phyloP scores from a whole-genome alignment of 2,113 vertebrate species.

The Silurus glanis region DNA sequence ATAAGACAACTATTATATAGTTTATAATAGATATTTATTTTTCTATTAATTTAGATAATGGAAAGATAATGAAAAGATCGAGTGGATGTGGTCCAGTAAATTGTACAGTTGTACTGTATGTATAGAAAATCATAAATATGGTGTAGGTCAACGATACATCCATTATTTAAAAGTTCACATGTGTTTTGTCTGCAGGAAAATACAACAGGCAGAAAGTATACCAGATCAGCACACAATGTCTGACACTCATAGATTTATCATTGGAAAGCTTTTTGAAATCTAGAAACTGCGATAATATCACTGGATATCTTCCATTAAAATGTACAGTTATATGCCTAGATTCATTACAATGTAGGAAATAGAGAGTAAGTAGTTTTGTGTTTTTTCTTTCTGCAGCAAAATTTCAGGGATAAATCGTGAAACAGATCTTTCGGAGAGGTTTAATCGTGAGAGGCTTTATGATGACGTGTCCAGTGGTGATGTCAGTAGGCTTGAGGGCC shows the following conservation, averaged over 20 bases:
- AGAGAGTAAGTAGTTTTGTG: neutral
- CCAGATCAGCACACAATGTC: too few relatives aligned
- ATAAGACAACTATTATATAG: too few relatives aligned
- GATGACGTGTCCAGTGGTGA: constrained; percentile 83
- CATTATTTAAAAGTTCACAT: neutral
- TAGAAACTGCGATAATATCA: too few relatives aligned
- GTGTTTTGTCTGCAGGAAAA: too few relatives aligned
- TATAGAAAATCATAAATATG: neutral
- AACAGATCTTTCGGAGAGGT: constrained; percentile 57
- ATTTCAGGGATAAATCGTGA: constrained; percentile 57
- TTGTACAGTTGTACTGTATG: neutral
- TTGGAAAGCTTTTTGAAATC: too few relatives aligned
- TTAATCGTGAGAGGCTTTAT: constrained; percentile 73
- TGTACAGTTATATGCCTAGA: too few relatives aligned
- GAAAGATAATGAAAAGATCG: neutral
- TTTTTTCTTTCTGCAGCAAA: constrained; percentile 44
- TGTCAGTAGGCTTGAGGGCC: constrained; percentile 74
- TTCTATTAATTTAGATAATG: neutral
- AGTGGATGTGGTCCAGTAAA: neutral
- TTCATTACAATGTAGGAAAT: neutral
- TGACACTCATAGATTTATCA: too few relatives aligned
- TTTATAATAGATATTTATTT: neutral
- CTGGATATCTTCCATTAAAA: too few relatives aligned
- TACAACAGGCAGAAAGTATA: too few relatives aligned
- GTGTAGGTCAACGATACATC: neutral